Conservation (phyloP, 2,888 invertebrate species). For the Eupeodes latifasciatus region DNA sequence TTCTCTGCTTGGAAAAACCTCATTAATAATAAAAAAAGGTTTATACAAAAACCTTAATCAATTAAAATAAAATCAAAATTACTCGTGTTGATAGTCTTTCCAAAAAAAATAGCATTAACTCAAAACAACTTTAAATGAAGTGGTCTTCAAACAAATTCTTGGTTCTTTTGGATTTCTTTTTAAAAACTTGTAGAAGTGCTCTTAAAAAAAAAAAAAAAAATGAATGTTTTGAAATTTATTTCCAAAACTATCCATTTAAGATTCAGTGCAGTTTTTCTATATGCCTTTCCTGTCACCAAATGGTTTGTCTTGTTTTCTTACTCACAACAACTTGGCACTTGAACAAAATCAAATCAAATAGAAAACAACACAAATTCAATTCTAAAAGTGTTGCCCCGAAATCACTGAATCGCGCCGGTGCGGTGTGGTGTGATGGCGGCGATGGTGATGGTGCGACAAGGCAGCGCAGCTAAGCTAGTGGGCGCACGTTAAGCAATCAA, state of each 20-base stretch:
- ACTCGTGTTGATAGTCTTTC: no score
- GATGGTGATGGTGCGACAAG: no score
- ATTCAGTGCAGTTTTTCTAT: slow-evolving; percentile 3
- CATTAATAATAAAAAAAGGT: no score
- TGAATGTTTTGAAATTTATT: no score
- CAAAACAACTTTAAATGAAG: no score
- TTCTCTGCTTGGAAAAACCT: no score
- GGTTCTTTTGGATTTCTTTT: neutral
- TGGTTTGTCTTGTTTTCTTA: slow-evolving; percentile 26
- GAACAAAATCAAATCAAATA: slow-evolving; percentile 27
- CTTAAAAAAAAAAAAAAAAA: no score
- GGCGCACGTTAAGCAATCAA: slow-evolving; percentile 43
- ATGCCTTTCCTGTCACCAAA: neutral
- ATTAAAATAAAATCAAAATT: no score
- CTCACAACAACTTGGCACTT: slow-evolving; percentile 44
- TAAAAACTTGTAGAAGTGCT: neutral
- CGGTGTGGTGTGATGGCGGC: no score
- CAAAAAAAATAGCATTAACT: no score
- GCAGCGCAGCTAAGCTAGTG: neutral
- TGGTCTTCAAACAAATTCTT: no score
- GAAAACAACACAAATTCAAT: slow-evolving; percentile 26
- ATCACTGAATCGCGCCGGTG: neutral
- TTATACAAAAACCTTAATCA: no score
- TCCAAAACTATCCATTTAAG: neutral
- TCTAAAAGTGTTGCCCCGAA: slow-evolving; percentile 16